Evolutionary conservation across 2,888 invertebrate genomes (phyloP).

Genomic region (Odontocolon sp.): DNA sequence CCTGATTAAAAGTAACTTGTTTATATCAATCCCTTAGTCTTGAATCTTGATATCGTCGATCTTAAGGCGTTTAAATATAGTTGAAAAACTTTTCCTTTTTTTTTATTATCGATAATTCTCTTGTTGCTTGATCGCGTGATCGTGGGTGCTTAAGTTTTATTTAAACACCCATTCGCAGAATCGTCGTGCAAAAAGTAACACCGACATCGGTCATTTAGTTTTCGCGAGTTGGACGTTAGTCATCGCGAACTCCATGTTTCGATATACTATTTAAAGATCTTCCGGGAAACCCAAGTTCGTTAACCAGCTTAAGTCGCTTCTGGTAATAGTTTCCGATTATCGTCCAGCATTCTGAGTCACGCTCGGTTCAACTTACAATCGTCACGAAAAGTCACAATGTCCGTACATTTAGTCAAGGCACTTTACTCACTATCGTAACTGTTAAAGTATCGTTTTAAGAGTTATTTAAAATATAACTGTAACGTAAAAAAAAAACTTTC

Average conservation of each 20-base stretch:
- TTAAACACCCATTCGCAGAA: conserved; percentile 35
- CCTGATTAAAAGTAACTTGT: too few species aligned
- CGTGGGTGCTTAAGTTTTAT: conserved; percentile 21
- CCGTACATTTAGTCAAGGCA: neutral
- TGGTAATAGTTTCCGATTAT: conserved; percentile 24
- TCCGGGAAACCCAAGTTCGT: conserved; percentile 54
- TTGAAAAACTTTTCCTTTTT: neutral
- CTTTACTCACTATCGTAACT: neutral
- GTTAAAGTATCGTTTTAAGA: too few species aligned
- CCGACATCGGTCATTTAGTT: conserved; percentile 25
- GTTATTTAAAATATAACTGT: too few species aligned
- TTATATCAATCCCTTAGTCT: too few species aligned
- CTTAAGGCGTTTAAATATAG: too few species aligned
- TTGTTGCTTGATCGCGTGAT: neutral
- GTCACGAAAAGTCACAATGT: neutral
- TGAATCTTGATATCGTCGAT: too few species aligned
- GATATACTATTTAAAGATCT: conserved; percentile 34
- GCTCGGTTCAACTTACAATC: conserved; percentile 1
- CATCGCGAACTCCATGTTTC: conserved; percentile 21
- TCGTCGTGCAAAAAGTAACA: conserved; percentile 23
- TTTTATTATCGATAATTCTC: neutral
- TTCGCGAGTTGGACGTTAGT: conserved; percentile 45
- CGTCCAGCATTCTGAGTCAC: conserved; percentile 9
- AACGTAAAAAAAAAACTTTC: too few species aligned
- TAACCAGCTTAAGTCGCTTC: conserved; percentile 32